phyloP scores from a whole-genome alignment of 1,140 invertebrate species.

The Diachasmimorpha longicaudata region DNA sequence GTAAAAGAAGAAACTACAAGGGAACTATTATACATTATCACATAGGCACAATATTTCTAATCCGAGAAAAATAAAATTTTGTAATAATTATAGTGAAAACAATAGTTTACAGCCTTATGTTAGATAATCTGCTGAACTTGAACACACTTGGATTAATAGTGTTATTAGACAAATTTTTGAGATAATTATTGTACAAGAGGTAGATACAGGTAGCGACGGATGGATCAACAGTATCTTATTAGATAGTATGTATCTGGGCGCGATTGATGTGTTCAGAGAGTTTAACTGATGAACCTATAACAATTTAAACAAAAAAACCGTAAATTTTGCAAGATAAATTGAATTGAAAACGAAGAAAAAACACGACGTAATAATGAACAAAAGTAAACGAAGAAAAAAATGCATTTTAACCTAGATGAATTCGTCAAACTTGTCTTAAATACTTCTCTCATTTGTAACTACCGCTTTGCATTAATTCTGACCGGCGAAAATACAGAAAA shows the following conservation, averaged over 20 bases:
- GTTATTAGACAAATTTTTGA: conserved; percentile 49
- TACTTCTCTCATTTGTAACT: conserved; percentile 1
- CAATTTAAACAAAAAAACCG: background rate
- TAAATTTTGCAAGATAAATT: background rate
- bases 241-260: conserved; percentile 68
- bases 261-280: conserved; percentile 68
- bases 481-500: background rate
- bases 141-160: conserved; percentile 53
- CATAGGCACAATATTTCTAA: conserved; percentile 59
- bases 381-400: background rate
- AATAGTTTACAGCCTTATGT: conserved; percentile 62
- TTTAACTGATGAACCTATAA: conserved; percentile 3
- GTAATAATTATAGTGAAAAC: conserved; percentile 55
- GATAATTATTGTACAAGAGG: conserved; percentile 55
- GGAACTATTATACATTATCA: conserved; percentile 34
- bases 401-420: background rate
- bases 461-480: conserved; percentile 4
- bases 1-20: conserved; percentile 31
- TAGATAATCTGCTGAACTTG: conserved; percentile 54
- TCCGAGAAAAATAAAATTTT: conserved; percentile 46
- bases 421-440: too few relatives aligned
- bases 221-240: conserved; percentile 56
- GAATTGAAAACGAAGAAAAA: background rate
- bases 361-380: background rate
- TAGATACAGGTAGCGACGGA: conserved; percentile 56